A percentile compares a stretch with the other conserved stretches of the same genome.
These are phyloP conservation scores for Morpho achilles DNA, from an alignment of 2,888 invertebrate genomes.

Conservation along the genomic window DNA sequence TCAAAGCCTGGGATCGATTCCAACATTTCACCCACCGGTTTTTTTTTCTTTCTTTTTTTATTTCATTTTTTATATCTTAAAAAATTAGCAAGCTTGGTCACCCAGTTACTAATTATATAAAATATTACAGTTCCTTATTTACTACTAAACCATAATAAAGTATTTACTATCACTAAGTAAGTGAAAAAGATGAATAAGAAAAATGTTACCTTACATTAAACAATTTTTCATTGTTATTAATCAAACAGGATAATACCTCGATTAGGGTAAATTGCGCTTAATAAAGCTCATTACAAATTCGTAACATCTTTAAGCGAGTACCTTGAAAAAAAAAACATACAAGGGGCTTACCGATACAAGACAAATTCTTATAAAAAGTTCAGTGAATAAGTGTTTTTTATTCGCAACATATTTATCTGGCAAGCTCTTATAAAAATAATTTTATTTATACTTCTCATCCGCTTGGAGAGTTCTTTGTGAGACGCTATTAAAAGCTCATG, in stretches of 20 bases:
- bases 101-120: too few species aligned
- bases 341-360: constrained; percentile 3
- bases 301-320: neutral
- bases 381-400: constrained; percentile 9
- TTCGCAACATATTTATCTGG: constrained; percentile 36
- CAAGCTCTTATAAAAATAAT: constrained; percentile 42
- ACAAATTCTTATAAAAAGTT: constrained; percentile 10
- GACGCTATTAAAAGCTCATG: constrained; percentile 36
- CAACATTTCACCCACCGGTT: too few species aligned
- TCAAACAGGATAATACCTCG: constrained; percentile 5
- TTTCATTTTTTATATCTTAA: too few species aligned
- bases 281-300: constrained; percentile 11
- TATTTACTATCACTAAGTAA: neutral
- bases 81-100: too few species aligned
- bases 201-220: neutral
- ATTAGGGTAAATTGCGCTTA: constrained; percentile 5
- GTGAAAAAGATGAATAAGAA: neutral
- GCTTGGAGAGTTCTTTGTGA: constrained; percentile 40
- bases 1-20: too few species aligned
- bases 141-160: neutral
- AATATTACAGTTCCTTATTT: too few species aligned
- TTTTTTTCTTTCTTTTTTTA: too few species aligned
- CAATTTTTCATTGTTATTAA: constrained; percentile 2
- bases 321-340: constrained; percentile 3
- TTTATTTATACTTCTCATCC: constrained; percentile 44